Conservation (phyloP, 2,888 invertebrate species). For the Sphaerophoria taeniata region DNA sequence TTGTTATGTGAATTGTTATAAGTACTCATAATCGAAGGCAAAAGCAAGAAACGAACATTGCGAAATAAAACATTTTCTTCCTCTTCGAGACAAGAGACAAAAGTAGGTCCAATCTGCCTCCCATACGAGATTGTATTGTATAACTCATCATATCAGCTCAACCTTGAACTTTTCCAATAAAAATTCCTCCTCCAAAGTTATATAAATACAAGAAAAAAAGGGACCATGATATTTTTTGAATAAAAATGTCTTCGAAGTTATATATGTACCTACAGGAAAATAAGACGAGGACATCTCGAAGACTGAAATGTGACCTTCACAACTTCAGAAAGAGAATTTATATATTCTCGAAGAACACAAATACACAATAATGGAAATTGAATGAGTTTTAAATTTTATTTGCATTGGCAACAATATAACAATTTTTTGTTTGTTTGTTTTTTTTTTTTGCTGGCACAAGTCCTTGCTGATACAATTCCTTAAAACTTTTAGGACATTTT, state of each 20-base stretch:
- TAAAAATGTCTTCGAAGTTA: constrained; percentile 8
- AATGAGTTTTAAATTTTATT: constrained; percentile 54
- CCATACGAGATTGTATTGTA: too few species aligned
- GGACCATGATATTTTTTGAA: constrained; percentile 27
- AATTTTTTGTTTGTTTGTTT: neutral
- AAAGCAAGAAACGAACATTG: too few species aligned
- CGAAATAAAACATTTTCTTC: too few species aligned
- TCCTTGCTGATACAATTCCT: neutral
- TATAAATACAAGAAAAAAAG: constrained; percentile 17
- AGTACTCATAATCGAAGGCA: too few species aligned
- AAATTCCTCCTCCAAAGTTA: constrained; percentile 32
- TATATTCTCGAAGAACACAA: constrained; percentile 30
- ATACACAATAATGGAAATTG: constrained; percentile 60
- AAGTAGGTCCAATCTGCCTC: too few species aligned
- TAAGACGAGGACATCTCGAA: too few species aligned
- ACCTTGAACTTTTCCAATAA: constrained; percentile 42
- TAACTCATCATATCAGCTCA: constrained; percentile 21
- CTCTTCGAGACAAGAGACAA: too few species aligned
- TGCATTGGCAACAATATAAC: constrained; percentile 35
- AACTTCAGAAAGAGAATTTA: neutral
- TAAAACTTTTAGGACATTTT: neutral
- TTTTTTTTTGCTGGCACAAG: constrained; percentile 14
- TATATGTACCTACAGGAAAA: too few species aligned
- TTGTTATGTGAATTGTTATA: too few species aligned
- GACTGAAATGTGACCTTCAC: constrained; percentile 38